Base-by-base conservation (phyloP, 2,888 invertebrate species). In the Holacanthella duospinosa region DNA sequence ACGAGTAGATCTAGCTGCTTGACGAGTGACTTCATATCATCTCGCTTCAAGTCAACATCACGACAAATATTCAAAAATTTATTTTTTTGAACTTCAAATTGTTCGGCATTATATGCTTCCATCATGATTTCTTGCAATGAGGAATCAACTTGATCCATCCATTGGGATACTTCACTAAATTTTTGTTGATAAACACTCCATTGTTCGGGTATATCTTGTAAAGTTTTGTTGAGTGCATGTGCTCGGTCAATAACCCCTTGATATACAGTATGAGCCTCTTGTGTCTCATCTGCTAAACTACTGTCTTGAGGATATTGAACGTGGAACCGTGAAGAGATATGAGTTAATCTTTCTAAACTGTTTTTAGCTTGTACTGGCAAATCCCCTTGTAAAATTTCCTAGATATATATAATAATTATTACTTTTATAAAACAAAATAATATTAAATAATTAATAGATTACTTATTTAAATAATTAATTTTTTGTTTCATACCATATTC, bases 1-100 rank as follows among this genome's bases (percentile, higher is more conserved):
- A 89, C 84, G 65, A 96, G 82, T 74, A 87, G 86, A 75, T 95
- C 93, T 60, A 95, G 79, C 19, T 89, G 90, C 78, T 93, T 91
- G 1, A 93, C 91, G 62, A 96, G 81, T 91, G 93, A 93, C 76
- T 93, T 93, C 87, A 94, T 93, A 74, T 93, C 92, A 77, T 93
- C 93, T 28, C 92, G 85, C 77, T 90, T 89, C 64, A 83, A 83
- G 76, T 94, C 93, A 43, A 93, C 92, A 79, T 93, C 91, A 66
- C 87, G 86, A 77, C 93, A 93, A 73, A 93, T 88, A 77, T 84
- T 85, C 93, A 92, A 88, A 82, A 94, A 94, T 74, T 88, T 85
- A 36, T 86, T 85, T 78, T 92, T 89, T 77, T 93, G 88, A 65
- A 85, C 83, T 76, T 94, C 93, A 76, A 94, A 95, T 71, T 93